Evolutionary conservation across 2,113 vertebrate species (phyloP).

Genomic region (Corvus cornix): DNA sequence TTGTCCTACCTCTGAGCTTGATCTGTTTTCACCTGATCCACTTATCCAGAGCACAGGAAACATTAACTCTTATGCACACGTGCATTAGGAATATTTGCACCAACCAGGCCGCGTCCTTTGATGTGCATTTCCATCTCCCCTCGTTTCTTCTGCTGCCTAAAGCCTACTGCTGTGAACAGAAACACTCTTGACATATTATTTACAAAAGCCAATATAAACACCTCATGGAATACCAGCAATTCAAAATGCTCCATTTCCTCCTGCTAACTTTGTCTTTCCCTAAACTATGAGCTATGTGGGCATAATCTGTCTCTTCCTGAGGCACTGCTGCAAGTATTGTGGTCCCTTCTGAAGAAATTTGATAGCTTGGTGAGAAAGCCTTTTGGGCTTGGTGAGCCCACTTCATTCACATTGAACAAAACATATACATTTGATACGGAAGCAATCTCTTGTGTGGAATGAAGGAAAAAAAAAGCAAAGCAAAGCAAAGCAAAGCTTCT

Average conservation of each 20-base stretch:
- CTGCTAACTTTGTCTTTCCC: background rate
- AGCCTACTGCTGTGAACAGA: conserved; percentile 31
- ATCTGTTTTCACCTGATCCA: conserved; percentile 17
- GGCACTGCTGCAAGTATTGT: background rate
- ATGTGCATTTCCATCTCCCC: background rate
- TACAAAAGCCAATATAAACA: background rate
- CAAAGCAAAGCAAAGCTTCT: background rate
- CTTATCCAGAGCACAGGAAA: background rate
- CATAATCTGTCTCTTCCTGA: background rate
- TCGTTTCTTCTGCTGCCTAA: background rate
- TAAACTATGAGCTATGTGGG: background rate
- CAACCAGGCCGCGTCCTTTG: background rate
- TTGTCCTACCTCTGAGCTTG: conserved; percentile 30
- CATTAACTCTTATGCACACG: background rate
- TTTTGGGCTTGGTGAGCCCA: background rate
- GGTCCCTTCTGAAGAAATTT: background rate
- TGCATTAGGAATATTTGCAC: background rate
- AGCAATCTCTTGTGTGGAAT: background rate
- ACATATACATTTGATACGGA: accelerated
- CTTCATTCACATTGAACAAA: background rate
- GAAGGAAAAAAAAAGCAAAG: background rate
- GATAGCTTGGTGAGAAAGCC: background rate
- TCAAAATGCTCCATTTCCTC: background rate
- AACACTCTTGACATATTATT: background rate
- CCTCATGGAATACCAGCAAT: background rate